Percentiles rank a stretch among this genome's conserved stretches.
Evolutionary conservation across 2,888 invertebrate genomes (phyloP).

Genomic region (Camponotus fellah): DNA sequence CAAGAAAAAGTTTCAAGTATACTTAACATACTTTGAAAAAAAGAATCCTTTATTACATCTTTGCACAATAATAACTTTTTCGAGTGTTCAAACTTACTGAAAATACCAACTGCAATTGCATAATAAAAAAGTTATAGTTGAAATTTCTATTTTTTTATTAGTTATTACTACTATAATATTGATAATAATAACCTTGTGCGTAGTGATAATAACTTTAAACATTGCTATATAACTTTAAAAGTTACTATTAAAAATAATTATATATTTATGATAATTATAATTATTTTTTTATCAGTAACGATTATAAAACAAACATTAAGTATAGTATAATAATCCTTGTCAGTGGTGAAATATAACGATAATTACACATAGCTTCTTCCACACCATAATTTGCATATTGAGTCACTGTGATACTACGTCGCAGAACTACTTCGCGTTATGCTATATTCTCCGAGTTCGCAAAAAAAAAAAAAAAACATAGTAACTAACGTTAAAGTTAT

Average conservation of each 20-base stretch:
- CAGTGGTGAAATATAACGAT: neutral
- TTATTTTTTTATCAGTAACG: too few species aligned
- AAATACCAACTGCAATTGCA: too few species aligned
- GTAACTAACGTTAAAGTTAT: conserved; percentile 16
- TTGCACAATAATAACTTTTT: neutral
- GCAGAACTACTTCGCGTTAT: neutral
- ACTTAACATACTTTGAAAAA: neutral
- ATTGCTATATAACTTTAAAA: too few species aligned
- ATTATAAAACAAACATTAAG: neutral
- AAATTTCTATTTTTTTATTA: too few species aligned
- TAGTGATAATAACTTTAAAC: too few species aligned
- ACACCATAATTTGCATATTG: neutral
- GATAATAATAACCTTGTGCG: too few species aligned
- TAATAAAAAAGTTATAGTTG: too few species aligned
- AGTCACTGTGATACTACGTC: neutral
- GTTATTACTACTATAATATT: too few species aligned
- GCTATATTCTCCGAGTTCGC: neutral
- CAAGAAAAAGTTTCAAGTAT: neutral
- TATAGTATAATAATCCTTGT: neutral
- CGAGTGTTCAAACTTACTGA: neutral
- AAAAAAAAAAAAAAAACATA: conserved; percentile 15
- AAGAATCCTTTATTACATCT: neutral
- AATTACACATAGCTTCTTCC: neutral
- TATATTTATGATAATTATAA: too few species aligned
- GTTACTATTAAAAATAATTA: too few species aligned